Percentiles rank a stretch among this genome's conserved stretches.
phyloP scores from a whole-genome alignment of 2,113 vertebrate species.

The Myotis lucifugus region DNA sequence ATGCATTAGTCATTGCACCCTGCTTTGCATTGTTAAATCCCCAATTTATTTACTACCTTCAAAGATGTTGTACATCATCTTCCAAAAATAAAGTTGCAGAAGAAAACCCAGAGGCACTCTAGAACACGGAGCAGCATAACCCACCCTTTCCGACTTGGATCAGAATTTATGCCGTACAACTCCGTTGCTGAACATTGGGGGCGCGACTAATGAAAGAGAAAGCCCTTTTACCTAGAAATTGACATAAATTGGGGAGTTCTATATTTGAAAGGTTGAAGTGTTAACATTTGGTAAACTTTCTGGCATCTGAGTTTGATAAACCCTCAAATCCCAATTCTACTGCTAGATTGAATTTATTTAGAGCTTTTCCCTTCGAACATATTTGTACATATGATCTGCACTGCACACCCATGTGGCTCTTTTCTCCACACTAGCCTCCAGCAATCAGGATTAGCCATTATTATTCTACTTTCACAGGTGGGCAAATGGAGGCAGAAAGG shows the following conservation, averaged over 20 bases:
- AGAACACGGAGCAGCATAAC: background rate
- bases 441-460: slow-evolving; percentile 41
- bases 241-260: background rate
- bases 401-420: background rate
- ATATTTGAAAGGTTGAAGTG: background rate
- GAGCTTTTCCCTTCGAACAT: background rate
- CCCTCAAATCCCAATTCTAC: background rate
- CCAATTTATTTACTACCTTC: background rate
- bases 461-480: slow-evolving; percentile 42
- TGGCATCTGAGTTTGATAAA: background rate
- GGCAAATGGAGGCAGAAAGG: background rate
- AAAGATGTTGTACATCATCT: background rate
- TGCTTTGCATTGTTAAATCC: background rate
- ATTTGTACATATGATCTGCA: background rate
- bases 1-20: background rate
- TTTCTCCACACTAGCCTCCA: slow-evolving; percentile 1
- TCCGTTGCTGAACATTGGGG: background rate
- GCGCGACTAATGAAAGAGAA: background rate
- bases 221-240: background rate
- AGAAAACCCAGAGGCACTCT: background rate
- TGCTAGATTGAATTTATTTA: background rate
- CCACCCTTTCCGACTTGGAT: background rate
- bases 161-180: background rate
- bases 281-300: slow-evolving; percentile 12
- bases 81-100: background rate